These are phyloP conservation scores for Ypsolopha sequella DNA, from an alignment of 2,888 invertebrate genomes.

Conservation along the genomic window DNA sequence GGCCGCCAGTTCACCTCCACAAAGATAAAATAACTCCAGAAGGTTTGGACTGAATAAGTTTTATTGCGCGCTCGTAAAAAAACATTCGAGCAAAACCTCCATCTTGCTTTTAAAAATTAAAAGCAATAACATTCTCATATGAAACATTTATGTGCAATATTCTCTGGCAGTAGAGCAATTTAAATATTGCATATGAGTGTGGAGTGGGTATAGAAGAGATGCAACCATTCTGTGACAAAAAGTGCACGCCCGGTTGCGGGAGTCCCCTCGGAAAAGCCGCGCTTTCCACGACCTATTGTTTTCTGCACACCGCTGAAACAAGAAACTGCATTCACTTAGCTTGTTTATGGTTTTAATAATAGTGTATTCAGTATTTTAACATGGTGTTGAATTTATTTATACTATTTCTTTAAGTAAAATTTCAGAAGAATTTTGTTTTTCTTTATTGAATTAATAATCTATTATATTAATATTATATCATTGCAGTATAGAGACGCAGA, in stretches of 20 bases:
- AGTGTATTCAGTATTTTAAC: neutral
- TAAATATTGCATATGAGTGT: conserved; percentile 1
- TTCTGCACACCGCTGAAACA: neutral
- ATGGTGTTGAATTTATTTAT: too few species aligned
- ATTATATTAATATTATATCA: too few species aligned
- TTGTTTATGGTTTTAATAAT: neutral
- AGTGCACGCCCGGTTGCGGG: neutral
- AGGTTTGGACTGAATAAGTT: neutral
- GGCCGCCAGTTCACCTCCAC: too few species aligned
- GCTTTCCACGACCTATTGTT: neutral
- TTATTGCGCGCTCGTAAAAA: neutral
- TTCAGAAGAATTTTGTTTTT: too few species aligned
- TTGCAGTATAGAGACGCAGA: too few species aligned
- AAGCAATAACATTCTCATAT: neutral
- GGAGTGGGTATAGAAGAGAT: neutral
- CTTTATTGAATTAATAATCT: too few species aligned
- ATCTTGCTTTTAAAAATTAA: neutral
- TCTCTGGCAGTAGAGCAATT: neutral
- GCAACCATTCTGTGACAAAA: neutral
- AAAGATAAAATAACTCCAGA: too few species aligned
- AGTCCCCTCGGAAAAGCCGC: too few species aligned
- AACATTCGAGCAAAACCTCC: neutral
- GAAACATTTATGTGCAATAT: conserved; percentile 3
- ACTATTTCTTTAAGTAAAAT: too few species aligned
- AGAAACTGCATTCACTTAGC: neutral